Evolutionary conservation across 2,797 vertebrate genomes (phyloP).

Genomic region (Graptemys geographica): DNA sequence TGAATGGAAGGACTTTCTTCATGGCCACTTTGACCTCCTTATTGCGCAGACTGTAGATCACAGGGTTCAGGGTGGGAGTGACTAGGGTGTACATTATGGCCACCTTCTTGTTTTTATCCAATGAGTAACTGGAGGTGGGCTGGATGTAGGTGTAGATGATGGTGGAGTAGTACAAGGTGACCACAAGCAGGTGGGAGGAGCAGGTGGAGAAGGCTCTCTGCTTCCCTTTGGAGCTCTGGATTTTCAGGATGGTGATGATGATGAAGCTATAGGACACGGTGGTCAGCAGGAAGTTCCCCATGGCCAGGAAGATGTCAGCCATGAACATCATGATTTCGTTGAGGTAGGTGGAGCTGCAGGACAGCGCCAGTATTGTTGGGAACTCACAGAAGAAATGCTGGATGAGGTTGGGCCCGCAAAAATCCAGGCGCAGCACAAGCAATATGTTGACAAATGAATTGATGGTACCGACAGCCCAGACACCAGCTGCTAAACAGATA

Average conservation of each 20-base stretch:
- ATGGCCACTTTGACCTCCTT: not conserved
- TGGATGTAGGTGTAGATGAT: not conserved
- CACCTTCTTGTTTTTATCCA: not conserved
- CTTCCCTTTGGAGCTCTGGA: not conserved
- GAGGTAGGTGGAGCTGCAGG: not conserved
- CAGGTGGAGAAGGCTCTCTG: not conserved
- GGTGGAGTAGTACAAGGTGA: not conserved
- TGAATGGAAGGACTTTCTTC: not conserved
- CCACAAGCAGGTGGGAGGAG: not conserved
- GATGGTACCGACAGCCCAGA: not conserved
- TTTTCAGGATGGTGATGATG: not conserved
- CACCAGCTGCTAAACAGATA: not conserved
- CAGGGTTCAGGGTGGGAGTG: not conserved
- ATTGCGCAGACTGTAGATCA: not conserved
- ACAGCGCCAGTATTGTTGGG: not conserved
- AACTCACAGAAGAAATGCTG: not conserved
- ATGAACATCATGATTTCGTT: not conserved
- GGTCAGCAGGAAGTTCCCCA: not conserved
- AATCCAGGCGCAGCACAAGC: not conserved
- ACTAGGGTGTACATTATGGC: not conserved
- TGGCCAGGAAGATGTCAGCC: not conserved
- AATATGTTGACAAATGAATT: not conserved
- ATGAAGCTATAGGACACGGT: not conserved
- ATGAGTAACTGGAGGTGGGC: not conserved
- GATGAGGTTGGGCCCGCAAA: not conserved